Percentiles rank a stretch among this genome's conserved stretches.
phyloP scores from a whole-genome alignment of 2,888 invertebrate species.

The Xylota segnis region DNA sequence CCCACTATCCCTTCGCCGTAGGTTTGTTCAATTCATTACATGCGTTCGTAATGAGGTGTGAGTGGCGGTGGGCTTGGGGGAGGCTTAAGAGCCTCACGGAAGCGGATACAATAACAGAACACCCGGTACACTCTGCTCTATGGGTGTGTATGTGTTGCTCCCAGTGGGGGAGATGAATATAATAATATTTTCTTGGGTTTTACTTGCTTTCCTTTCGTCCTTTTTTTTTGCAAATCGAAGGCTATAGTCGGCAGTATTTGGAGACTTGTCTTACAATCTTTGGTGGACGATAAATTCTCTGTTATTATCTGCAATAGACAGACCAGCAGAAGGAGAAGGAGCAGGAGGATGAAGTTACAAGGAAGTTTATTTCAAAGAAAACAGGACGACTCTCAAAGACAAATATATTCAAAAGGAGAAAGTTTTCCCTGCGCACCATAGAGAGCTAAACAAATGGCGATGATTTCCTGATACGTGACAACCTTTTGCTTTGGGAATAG shows the following conservation, averaged over 20 bases:
- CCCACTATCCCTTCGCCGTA: slow-evolving; percentile 1
- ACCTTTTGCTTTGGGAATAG: slow-evolving; percentile 34
- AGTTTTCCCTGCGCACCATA: slow-evolving; percentile 41
- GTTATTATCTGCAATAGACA: slow-evolving; percentile 64
- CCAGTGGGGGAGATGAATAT: slow-evolving; percentile 35
- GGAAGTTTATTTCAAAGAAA: slow-evolving; percentile 47
- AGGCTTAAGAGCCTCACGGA: neutral
- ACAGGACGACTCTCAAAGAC: slow-evolving; percentile 46
- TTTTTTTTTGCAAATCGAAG: slow-evolving; percentile 9
- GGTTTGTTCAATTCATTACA: slow-evolving; percentile 51
- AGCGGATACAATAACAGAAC: slow-evolving; percentile 14
- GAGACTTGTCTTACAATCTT: slow-evolving; percentile 29
- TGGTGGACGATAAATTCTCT: slow-evolving; percentile 49
- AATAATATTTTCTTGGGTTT: slow-evolving; percentile 26
- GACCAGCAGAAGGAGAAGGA: neutral
- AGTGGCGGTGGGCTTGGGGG: neutral
- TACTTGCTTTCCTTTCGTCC: neutral
- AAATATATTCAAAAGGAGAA: slow-evolving; percentile 70
- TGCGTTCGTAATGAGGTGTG: slow-evolving; percentile 42
- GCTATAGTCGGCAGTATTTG: neutral
- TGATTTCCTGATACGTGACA: slow-evolving; percentile 56
- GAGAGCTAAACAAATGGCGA: slow-evolving; percentile 56
- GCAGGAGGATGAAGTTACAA: neutral
- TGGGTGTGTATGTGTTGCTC: slow-evolving; percentile 7
- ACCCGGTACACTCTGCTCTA: neutral